These are phyloP conservation scores for Rousettus madagascariensis DNA, from an alignment of 2,797 vertebrate species.

Conservation along the genomic window DNA sequence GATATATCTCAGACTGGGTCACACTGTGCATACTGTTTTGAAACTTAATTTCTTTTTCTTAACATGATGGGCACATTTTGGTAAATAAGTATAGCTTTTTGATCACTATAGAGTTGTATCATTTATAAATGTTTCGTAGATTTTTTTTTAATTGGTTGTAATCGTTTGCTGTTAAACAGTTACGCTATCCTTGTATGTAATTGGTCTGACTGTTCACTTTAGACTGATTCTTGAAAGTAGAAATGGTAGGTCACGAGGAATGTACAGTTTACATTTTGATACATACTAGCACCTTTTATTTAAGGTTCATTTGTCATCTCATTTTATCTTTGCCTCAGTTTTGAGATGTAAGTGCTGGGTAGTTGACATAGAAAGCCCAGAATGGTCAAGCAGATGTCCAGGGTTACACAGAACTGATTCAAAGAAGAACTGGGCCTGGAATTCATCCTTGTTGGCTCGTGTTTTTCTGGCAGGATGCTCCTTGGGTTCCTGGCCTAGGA, in stretches of 20 bases:
- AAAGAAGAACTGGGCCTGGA: neutral
- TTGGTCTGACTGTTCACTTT: neutral
- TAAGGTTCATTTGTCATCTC: neutral
- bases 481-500: neutral
- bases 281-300: neutral
- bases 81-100: neutral
- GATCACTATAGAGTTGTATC: neutral
- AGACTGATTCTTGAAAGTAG: neutral
- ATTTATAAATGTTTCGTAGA: neutral
- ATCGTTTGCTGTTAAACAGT: neutral
- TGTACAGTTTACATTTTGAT: neutral
- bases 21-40: neutral
- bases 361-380: neutral
- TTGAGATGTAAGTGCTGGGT: neutral
- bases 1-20: neutral
- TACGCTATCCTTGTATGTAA: neutral
- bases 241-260: neutral
- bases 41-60: constrained; percentile 12
- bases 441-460: neutral
- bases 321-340: constrained; percentile 12
- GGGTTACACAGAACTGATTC: neutral
- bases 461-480: neutral
- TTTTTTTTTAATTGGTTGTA: neutral
- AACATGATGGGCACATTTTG: neutral
- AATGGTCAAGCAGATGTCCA: neutral